Evolutionary conservation across 1,140 invertebrate genomes (phyloP).

Genomic region (Sweltsa coloradensis): DNA sequence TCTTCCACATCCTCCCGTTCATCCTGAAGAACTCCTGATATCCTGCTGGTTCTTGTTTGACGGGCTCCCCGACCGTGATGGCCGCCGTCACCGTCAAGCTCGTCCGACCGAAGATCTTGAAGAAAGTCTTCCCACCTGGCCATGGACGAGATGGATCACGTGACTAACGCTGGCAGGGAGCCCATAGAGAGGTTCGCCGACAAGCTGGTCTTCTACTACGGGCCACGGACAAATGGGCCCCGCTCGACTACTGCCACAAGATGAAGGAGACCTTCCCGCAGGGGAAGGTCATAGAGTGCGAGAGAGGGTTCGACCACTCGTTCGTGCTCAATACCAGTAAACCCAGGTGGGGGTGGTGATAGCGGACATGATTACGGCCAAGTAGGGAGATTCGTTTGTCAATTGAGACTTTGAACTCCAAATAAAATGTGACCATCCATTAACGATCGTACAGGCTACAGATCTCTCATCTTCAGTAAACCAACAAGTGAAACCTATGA

Average conservation of each 20-base stretch:
- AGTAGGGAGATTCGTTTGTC: no score
- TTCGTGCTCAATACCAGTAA: constrained; percentile 56
- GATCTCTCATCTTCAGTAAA: no score
- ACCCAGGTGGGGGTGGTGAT: constrained; percentile 47
- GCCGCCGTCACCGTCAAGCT: constrained; percentile 35
- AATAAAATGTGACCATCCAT: no score
- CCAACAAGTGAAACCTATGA: no score
- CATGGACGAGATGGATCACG: constrained; percentile 45
- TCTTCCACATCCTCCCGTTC: constrained; percentile 41
- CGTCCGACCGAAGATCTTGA: constrained; percentile 34
- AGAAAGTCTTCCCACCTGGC: constrained; percentile 44
- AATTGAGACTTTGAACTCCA: no score
- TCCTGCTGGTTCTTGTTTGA: constrained; percentile 30
- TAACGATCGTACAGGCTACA: no score
- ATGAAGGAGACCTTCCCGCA: constrained; percentile 44
- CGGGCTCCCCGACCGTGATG: constrained; percentile 24
- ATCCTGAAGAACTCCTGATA: constrained; percentile 35
- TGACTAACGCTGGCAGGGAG: constrained; percentile 43
- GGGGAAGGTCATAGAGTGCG: constrained; percentile 48
- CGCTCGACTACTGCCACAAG: constrained; percentile 46
- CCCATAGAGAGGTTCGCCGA: constrained; percentile 33
- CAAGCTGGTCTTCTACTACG: constrained; percentile 64
- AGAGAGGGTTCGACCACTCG: constrained; percentile 52
- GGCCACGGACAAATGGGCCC: constrained; percentile 63
- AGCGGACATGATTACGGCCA: constrained; percentile 37